A percentile compares a stretch with the other conserved stretches of the same genome.
phyloP scores from a whole-genome alignment of 92 coral and sea anemone genomes.

The Micromussa lordhowensis region DNA sequence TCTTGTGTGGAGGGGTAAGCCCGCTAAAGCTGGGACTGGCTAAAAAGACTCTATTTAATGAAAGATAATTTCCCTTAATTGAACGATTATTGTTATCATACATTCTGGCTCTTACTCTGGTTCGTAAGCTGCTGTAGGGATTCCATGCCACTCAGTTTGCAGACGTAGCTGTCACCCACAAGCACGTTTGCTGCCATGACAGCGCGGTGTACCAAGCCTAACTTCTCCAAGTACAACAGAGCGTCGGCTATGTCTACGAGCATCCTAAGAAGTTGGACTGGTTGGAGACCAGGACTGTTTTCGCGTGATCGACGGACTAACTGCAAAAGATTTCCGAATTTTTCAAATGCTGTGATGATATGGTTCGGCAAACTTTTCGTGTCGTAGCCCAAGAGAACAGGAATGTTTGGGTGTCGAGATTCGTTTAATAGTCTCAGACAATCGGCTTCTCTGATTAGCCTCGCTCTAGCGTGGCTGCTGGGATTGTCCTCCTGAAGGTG shows the following conservation, averaged over 20 bases:
- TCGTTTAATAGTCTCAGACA: background rate
- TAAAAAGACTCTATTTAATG: too few species aligned
- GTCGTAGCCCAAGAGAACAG: constrained; percentile 25
- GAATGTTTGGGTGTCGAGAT: constrained; percentile 26
- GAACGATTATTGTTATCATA: background rate
- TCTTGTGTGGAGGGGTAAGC: too few species aligned
- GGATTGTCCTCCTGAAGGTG: background rate
- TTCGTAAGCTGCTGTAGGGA: constrained; percentile 5
- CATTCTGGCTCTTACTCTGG: constrained; percentile 1
- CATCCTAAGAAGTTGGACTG: constrained; percentile 23
- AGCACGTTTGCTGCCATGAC: constrained; percentile 46
- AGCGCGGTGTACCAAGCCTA: constrained; percentile 28
- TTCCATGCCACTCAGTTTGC: constrained; percentile 37
- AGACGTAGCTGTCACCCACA: constrained; percentile 29
- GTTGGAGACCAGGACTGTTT: background rate
- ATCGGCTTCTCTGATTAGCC: constrained; percentile 22
- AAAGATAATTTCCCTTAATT: too few species aligned
- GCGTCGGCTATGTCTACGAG: constrained; percentile 17
- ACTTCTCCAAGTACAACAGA: background rate
- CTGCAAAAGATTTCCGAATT: constrained; percentile 17
- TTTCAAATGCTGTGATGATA: constrained; percentile 29
- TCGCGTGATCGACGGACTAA: background rate
- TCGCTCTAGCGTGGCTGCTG: constrained; percentile 3
- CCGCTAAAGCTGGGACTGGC: too few species aligned
- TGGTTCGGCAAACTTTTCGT: constrained; percentile 40